Conservation (phyloP, 2,797 vertebrate genomes). For the Tenualosa ilisha region DNA sequence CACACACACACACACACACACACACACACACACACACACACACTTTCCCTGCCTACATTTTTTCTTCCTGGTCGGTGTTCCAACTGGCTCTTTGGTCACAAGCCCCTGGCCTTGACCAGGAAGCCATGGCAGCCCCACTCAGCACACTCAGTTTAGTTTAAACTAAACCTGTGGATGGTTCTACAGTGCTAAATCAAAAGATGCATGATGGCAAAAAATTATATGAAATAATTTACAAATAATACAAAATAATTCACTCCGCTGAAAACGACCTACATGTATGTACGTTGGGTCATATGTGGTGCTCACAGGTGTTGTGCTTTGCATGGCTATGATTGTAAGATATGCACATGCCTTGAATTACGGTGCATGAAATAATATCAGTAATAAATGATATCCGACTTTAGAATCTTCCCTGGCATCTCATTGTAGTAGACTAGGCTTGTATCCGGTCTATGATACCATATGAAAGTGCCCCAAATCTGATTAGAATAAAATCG, state of each 20-base stretch:
- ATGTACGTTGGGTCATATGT: neutral
- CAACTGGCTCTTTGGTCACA: no score
- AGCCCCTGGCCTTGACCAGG: no score
- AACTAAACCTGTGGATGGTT: no score
- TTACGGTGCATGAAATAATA: neutral
- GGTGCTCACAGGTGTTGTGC: neutral
- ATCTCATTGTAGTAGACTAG: constrained; percentile 6
- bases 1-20: neutral
- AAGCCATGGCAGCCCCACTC: no score
- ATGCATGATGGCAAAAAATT: no score
- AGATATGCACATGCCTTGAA: neutral
- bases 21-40: neutral
- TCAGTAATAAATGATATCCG: neutral
- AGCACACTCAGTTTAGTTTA: neutral
- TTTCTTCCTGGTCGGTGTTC: no score
- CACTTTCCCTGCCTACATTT: neutral
- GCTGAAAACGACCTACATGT: neutral
- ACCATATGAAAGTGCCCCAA: neutral
- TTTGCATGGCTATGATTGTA: neutral
- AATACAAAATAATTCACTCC: no score
- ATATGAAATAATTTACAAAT: no score
- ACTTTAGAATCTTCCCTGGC: neutral
- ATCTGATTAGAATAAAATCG: constrained; percentile 16
- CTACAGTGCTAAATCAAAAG: no score
- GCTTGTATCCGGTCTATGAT: neutral